Conservation (phyloP, 2,113 vertebrate genomes). For the Heteronetta atricapilla region DNA sequence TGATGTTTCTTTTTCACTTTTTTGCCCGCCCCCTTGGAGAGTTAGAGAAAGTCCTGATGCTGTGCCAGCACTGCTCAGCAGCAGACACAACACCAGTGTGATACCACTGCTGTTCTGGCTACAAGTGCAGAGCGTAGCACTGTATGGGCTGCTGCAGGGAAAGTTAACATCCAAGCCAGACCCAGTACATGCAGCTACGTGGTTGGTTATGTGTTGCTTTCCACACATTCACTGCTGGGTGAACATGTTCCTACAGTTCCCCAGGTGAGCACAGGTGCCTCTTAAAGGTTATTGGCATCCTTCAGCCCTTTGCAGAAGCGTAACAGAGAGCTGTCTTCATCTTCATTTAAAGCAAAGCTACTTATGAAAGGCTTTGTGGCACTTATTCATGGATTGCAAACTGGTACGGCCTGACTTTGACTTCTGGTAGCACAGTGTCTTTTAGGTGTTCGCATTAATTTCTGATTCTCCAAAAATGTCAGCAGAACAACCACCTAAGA, state of each 20-base stretch:
- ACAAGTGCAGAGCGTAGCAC: no score
- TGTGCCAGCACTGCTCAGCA: no score
- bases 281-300: background rate
- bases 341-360: background rate
- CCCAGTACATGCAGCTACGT: background rate
- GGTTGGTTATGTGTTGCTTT: background rate
- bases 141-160: no score
- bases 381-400: background rate
- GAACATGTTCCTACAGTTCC: background rate
- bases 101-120: no score
- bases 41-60: no score
- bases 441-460: background rate
- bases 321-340: background rate
- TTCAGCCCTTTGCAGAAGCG: background rate
- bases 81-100: no score
- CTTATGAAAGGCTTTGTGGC: background rate
- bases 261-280: rapidly evolving
- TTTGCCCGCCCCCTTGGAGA: no score
- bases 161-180: no score
- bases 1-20: no score
- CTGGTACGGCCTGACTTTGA: background rate
- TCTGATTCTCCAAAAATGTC: background rate
- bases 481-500: background rate
- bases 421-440: background rate
- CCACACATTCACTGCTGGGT: background rate